Percentiles rank a stretch among this genome's conserved stretches.
Evolutionary conservation across 2,797 vertebrate species (phyloP).

Genomic region (Chanos chanos): DNA sequence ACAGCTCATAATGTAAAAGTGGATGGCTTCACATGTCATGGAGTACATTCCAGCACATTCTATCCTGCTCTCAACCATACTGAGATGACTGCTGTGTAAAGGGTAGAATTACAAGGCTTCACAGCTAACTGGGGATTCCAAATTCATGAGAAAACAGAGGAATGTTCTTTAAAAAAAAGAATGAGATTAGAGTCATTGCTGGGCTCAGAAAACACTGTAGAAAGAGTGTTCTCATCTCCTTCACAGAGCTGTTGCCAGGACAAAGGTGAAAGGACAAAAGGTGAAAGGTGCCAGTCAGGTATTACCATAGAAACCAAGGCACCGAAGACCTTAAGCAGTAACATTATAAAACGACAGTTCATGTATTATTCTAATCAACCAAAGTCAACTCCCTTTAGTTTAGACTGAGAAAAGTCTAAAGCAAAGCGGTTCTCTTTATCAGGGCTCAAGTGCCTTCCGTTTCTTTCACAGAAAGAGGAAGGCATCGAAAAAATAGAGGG

Average conservation of each 20-base stretch:
- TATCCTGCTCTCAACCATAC: too few relatives aligned
- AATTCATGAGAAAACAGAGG: too few relatives aligned
- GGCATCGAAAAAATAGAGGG: slow-evolving; percentile 25
- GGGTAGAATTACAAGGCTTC: too few relatives aligned
- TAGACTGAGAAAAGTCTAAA: slow-evolving; percentile 11
- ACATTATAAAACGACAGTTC: background rate
- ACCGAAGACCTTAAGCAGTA: background rate
- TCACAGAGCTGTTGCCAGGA: too few relatives aligned
- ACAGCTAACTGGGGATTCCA: too few relatives aligned
- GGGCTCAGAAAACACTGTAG: background rate
- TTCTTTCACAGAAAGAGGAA: slow-evolving; percentile 44
- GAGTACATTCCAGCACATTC: too few relatives aligned
- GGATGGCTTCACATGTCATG: too few relatives aligned
- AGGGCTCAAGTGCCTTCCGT: slow-evolving; percentile 36
- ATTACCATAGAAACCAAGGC: too few relatives aligned
- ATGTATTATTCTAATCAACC: background rate
- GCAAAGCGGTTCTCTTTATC: slow-evolving; percentile 40
- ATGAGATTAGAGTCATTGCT: background rate
- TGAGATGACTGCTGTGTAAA: too few relatives aligned
- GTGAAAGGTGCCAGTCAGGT: too few relatives aligned
- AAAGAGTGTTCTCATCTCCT: background rate
- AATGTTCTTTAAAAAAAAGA: background rate
- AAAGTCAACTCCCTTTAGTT: slow-evolving; percentile 6
- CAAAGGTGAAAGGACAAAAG: too few relatives aligned
- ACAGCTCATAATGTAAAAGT: too few relatives aligned